Base-by-base conservation (phyloP, 2,113 vertebrate species). In the Mustela nigripes region DNA sequence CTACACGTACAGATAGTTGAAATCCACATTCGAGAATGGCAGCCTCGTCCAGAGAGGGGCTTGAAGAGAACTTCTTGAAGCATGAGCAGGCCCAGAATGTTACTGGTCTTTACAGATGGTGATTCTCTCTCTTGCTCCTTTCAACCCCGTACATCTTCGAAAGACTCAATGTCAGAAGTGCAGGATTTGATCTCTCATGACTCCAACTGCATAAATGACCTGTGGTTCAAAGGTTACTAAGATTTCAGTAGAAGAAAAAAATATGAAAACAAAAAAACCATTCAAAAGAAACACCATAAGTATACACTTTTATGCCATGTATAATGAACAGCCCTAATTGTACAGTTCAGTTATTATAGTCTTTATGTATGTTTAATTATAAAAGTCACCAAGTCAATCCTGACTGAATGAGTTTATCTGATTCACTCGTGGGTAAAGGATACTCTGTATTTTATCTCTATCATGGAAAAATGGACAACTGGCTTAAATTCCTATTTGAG, bases 371-470 rank as follows among this genome's bases (percentile, higher is more conserved):
- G 0, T 18, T 95, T 94, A 90, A 92, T 97, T 97, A 53, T 65
- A 96, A 98, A 95, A 26, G 9, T 94, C 97, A 96, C 82, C 82
- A 92, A 86, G 95, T 91, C 82, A 45, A 50, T 96, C 96, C 50
- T 79, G 89, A 39, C 33, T 96, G 95, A 90, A 97, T 91, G 45
- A 96, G 91, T 56, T 71, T 83, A 53, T 97, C 91, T 97, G 78
- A 78, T 97, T 86, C 90, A 24, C 87, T 86, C 92, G 92, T 22
- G 11, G 56, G 69, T 53, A 76, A 63, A 63, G 50, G 97, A 94
- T 95, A 94, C 84, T 71, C 79, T 97, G 71, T 69, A 88, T 62
- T 31, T 95, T 91, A 56, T 95, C 78, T 80, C 69, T 88, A 7
- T 50, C 39, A 67, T 36, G 36, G 36, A 63, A 58, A 81, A 79